Evolutionary conservation across 2,113 vertebrate species (phyloP).

Genomic region (Myiozetetes cayanensis): DNA sequence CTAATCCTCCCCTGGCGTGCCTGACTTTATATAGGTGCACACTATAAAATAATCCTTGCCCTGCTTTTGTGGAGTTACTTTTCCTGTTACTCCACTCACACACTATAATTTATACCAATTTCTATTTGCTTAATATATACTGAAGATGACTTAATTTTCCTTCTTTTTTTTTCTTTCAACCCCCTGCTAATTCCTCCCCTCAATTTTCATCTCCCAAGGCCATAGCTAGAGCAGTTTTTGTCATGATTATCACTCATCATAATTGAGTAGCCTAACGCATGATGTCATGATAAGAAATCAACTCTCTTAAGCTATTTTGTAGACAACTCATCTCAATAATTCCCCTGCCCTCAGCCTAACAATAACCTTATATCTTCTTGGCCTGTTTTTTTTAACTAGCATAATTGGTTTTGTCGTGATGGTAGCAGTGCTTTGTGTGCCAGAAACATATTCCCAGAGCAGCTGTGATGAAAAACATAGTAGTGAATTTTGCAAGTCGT

Average conservation of each 20-base stretch:
- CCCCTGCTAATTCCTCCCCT: not conserved
- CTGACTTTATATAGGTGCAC: not conserved
- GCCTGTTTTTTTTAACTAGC: not conserved
- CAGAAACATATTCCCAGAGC: conserved; percentile 27
- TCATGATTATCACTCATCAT: not conserved
- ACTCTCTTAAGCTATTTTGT: not conserved
- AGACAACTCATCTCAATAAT: not conserved
- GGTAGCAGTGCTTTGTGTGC: conserved; percentile 15
- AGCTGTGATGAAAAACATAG: conserved; percentile 26
- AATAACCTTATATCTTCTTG: not conserved
- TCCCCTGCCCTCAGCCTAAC: not conserved
- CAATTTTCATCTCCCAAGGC: not conserved
- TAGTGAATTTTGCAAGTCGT: conserved; percentile 37
- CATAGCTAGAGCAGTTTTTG: not conserved
- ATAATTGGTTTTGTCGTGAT: conserved; percentile 30
- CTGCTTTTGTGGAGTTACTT: not conserved
- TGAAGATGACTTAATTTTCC: not conserved
- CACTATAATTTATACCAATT: not conserved
- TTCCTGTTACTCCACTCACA: not conserved
- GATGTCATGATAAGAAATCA: conserved; percentile 7
- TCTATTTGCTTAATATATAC: not conserved
- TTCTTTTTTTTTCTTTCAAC: not conserved
- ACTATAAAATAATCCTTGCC: not conserved
- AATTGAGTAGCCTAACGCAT: not conserved
- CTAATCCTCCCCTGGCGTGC: not conserved